Conservation (phyloP, 2,797 vertebrate species). For the Paratrypauchen microcephalus region DNA sequence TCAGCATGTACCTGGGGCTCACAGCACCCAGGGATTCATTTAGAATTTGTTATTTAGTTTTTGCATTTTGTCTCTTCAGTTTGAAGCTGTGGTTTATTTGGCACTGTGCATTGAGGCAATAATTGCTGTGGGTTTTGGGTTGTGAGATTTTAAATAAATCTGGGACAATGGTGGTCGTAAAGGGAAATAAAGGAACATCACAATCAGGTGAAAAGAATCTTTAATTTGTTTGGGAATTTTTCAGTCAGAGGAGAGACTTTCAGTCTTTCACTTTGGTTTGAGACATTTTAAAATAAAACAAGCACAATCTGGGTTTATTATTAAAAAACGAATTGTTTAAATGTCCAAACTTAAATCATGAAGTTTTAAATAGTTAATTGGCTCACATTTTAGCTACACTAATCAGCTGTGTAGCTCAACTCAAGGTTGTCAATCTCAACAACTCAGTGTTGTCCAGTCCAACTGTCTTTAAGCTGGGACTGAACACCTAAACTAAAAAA, state of each 20-base stretch:
- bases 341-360: too few species aligned
- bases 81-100: neutral
- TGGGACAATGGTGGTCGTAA: neutral
- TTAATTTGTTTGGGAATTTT: neutral
- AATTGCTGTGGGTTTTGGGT: neutral
- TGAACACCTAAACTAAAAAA: too few species aligned
- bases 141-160: neutral
- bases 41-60: neutral
- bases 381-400: too few species aligned
- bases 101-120: neutral
- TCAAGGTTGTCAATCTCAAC: too few species aligned
- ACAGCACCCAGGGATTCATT: neutral
- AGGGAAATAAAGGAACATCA: neutral
- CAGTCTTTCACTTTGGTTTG: neutral
- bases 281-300: neutral
- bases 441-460: too few species aligned
- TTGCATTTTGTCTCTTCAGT: neutral
- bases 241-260: neutral
- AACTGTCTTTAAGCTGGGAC: too few species aligned
- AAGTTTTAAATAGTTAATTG: too few species aligned
- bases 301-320: too few species aligned
- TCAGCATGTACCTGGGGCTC: neutral
- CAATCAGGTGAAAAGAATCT: neutral
- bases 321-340: too few species aligned
- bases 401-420: too few species aligned